phyloP scores from a whole-genome alignment of 2,888 invertebrate genomes.

The Microchrysa polita region DNA sequence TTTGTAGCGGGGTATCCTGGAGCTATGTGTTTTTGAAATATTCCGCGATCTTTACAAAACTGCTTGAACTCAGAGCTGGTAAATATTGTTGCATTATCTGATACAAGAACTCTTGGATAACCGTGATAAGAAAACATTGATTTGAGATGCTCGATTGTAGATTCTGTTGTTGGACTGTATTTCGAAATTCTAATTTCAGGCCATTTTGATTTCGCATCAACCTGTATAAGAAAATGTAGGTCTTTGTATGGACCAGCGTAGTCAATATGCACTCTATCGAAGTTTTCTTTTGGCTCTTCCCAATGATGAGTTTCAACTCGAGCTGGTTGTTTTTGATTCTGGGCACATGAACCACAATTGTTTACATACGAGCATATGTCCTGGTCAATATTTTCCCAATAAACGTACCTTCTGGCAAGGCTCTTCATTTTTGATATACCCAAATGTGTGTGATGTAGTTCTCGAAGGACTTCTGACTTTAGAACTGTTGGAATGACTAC shows the following conservation, averaged over 20 bases:
- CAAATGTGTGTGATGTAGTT: too few relatives aligned
- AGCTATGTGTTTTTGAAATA: neutral
- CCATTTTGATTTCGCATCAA: too few relatives aligned
- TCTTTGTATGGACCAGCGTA: constrained; percentile 30
- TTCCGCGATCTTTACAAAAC: neutral
- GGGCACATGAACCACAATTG: neutral
- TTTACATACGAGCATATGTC: neutral
- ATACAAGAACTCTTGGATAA: neutral
- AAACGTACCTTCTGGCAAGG: neutral
- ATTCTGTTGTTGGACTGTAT: too few relatives aligned
- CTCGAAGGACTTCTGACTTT: too few relatives aligned
- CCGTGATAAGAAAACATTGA: too few relatives aligned
- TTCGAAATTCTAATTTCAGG: too few relatives aligned
- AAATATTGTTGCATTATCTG: neutral
- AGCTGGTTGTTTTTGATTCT: neutral
- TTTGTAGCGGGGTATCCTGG: neutral
- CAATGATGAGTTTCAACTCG: constrained; percentile 31
- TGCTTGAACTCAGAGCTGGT: neutral
- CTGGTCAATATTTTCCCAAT: constrained; percentile 3
- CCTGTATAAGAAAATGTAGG: too few relatives aligned
- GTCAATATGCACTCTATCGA: constrained; percentile 37
- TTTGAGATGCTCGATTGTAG: too few relatives aligned
- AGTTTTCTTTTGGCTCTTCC: constrained; percentile 42
- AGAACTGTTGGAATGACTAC: too few relatives aligned
- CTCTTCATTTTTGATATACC: neutral